Conservation (phyloP, 2,888 invertebrate species). For the Rambutsinella grinnellia region DNA sequence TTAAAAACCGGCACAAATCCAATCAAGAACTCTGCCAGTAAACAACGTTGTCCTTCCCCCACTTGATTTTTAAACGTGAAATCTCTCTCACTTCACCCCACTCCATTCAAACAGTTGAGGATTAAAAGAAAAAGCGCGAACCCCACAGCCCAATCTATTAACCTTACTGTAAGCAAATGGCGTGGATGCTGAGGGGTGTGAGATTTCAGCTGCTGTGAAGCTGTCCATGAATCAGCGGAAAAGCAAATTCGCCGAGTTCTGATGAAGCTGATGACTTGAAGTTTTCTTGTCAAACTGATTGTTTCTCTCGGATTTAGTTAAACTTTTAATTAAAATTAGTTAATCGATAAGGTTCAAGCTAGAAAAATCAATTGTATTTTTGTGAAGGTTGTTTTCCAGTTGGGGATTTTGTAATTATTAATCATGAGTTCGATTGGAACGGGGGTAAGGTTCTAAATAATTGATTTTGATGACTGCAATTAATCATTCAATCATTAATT, state of each 20-base stretch:
- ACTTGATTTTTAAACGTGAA: not conserved
- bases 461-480: not conserved
- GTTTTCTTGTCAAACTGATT: not conserved
- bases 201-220: not conserved
- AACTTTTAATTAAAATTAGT: not conserved
- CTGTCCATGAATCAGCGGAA: slow-evolving; percentile 31
- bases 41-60: slow-evolving; percentile 5
- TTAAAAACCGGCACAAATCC: not conserved
- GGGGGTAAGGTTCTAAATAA: slow-evolving; percentile 77
- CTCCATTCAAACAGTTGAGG: too few relatives aligned
- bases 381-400: too few relatives aligned
- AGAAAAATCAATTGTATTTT: too few relatives aligned
- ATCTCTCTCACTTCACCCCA: not conserved
- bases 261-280: not conserved
- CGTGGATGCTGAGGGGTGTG: not conserved
- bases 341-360: too few relatives aligned
- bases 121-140: not conserved
- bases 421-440: slow-evolving; percentile 95
- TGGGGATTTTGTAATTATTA: too few relatives aligned
- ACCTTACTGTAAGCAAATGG: too few relatives aligned
- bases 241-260: not conserved
- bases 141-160: too few relatives aligned
- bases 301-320: not conserved
- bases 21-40: too few relatives aligned
- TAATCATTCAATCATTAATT: not conserved